Base-by-base conservation (phyloP, 2,888 invertebrate genomes). In the Liodrosophila aerea region DNA sequence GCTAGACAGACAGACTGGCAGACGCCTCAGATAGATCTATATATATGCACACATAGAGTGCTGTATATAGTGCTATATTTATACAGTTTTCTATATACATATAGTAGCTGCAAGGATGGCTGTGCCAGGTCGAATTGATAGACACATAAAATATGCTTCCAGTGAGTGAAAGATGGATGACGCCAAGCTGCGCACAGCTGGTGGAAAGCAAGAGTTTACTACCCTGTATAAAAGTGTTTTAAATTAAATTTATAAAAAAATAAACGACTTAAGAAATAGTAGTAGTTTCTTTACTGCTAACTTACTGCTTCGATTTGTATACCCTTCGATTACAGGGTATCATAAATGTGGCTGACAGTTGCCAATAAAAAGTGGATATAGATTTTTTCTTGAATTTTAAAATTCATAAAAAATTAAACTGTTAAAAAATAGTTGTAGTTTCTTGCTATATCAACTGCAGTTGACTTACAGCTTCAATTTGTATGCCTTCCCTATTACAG, bases 81-180 rank as follows among this genome's bases (percentile, higher is more conserved):
- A 27, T 27, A 40, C 44, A 2, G 22, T 22, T 22, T 22, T 22
- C 22, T 22, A 5, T 22, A 22, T 22, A 8, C 46, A 45, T 60
- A 50, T 52, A 63, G 53, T 76, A 18, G 49, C 53, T 62, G 59
- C 67, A 50, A 64, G 53, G 41, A 56, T 37, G 56, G 50, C 37
- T 39, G 45, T 56, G 49, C 54, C 76, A 62, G 67, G 60, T 73
- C 63, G 70, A 64, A 69, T 75, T 77, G 77, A 77, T 78, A 82
- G 78, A 77, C 76, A 75, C 73, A 67, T 77, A 56, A 69, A 64
- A 73, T 66, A 60, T 73, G 60, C 63, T 58, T 44, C 7, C 31
- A 0, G 16, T 41, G 40, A 22, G 44, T 31, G 29, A 18, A 29
- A 63, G 45, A 68, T 39, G 57, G 41, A 47, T 50, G 46, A 39